Base-by-base conservation (phyloP, 2,888 invertebrate genomes). In the Volucella inanis region DNA sequence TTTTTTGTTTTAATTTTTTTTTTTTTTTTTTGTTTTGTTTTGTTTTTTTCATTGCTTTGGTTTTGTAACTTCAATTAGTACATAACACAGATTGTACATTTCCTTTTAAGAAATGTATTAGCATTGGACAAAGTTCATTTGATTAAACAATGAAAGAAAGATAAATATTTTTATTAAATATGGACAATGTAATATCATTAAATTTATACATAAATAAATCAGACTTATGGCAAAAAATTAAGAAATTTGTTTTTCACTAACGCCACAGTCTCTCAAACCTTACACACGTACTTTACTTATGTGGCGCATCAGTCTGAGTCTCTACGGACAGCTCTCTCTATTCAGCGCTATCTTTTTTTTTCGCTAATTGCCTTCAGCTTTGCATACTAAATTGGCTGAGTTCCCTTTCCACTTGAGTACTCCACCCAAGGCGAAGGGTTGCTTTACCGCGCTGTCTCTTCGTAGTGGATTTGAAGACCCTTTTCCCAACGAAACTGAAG, bases 201-300 rank as follows among this genome's bases (percentile, higher is more conserved):
- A 87, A 87, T 87, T 87, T 85, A 85, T 85, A 85, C 85, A 80
- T 85, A 80, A 85, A 85, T 85, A 85, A 85, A 85, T 76, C 80
- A 76, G 75, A 85, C 71, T 79, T 80, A 85, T 85, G 61, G 71
- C 80, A 85, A 85, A 85, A 75, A 68, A 54, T 14, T n/a, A 31
- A n/a, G 54, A 18, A 47, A 59, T 57, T 31, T 15, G 2, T 55
- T 47, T 57, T 39, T 41, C 31, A 12, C 31, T 38, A 47, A 47
- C 18, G 54, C 31, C 54, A 22, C 3, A 54, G 11, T 54, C 31
- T 6, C 31, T 2, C 31, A 31, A 31, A 31, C 6, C 31, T 31
- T 6, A 31, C 6, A 31, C 2, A 22, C 18, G 2, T 2, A 22
- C 18, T 2, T 22, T 22, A 22, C 18, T 22, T 22, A 22, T 22